A percentile compares a stretch with the other conserved stretches of the same genome.
phyloP scores from a whole-genome alignment of 2,888 invertebrate species.

The Odontomyia ornata region DNA sequence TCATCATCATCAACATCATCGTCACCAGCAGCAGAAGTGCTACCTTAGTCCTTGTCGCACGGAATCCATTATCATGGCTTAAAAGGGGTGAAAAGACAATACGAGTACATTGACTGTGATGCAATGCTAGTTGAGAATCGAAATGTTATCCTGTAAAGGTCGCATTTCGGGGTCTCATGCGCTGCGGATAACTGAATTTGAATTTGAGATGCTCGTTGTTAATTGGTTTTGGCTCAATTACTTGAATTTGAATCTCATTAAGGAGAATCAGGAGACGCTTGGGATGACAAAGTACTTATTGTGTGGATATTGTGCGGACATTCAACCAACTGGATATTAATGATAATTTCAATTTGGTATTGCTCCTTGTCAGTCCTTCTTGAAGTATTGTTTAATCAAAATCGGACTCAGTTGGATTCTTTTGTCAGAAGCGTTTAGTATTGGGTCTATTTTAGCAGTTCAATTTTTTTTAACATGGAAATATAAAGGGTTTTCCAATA shows the following conservation, averaged over 20 bases:
- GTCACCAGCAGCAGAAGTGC: neutral
- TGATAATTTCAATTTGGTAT: too few species aligned
- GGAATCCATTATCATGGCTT: neutral
- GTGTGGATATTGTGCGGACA: too few species aligned
- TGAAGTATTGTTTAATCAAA: too few species aligned
- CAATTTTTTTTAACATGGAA: too few species aligned
- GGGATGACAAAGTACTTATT: neutral
- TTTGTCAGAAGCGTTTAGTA: too few species aligned
- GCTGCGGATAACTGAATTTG: conserved; percentile 23
- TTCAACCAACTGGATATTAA: neutral
- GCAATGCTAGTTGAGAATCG: neutral
- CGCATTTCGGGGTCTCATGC: neutral
- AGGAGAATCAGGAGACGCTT: neutral
- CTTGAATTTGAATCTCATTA: conserved; percentile 27
- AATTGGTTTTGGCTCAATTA: conserved; percentile 41
- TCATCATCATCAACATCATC: neutral
- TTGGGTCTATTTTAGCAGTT: too few species aligned
- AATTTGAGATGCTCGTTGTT: conserved; percentile 36
- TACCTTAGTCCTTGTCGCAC: neutral
- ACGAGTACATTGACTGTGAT: neutral
- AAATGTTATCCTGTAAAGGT: conserved; percentile 28
- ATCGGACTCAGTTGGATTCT: too few species aligned
- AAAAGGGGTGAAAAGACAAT: conserved; percentile 39
- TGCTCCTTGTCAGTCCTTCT: too few species aligned
- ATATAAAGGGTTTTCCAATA: too few species aligned